phyloP scores from a whole-genome alignment of 2,797 vertebrate genomes.

The Pachyuromys duprasi region DNA sequence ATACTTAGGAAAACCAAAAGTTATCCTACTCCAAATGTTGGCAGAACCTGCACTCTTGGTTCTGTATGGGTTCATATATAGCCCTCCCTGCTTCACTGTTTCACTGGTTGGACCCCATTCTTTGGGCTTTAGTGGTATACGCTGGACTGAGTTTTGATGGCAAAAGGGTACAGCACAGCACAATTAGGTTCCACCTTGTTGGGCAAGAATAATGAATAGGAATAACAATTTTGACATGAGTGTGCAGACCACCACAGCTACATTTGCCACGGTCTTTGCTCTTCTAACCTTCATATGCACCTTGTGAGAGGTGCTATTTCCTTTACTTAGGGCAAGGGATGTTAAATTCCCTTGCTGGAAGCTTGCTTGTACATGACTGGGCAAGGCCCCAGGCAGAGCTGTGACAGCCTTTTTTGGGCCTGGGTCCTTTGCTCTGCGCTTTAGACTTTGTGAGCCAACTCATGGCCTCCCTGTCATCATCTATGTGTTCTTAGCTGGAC shows the following conservation, averaged over 20 bases:
- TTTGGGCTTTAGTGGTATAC: not conserved
- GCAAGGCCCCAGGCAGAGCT: not conserved
- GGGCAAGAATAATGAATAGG: not conserved
- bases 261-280: not conserved
- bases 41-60: too few relatives aligned
- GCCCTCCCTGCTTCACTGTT: not conserved
- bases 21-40: not conserved
- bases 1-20: not conserved
- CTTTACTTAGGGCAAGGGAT: not conserved
- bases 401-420: not conserved
- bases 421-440: not conserved
- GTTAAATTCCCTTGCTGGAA: not conserved
- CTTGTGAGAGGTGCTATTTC: not conserved
- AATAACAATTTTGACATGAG: not conserved
- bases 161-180: not conserved
- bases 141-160: not conserved
- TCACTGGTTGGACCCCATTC: not conserved
- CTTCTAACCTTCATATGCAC: not conserved
- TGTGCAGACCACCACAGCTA: not conserved
- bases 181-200: not conserved
- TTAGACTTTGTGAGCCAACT: not conserved
- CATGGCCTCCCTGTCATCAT: not conserved
- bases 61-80: not conserved
- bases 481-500: not conserved
- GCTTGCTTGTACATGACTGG: not conserved